Percentiles rank a stretch among this genome's conserved stretches.
Conservation (phyloP, 2,113 vertebrate species). For the Leuciscus idus region DNA sequence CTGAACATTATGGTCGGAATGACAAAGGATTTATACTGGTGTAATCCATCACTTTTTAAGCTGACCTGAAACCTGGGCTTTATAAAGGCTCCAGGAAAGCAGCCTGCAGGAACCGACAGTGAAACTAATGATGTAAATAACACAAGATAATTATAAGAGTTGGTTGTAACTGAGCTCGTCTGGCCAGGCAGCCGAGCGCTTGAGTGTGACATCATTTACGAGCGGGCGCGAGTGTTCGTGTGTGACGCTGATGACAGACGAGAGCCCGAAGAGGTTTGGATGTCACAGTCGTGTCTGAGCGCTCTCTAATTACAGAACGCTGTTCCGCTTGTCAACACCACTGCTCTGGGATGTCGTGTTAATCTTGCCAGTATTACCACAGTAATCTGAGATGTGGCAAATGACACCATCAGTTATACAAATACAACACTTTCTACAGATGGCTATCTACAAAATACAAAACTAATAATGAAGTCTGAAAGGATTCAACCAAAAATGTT, state of each 20-base stretch:
- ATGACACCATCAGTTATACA: not conserved
- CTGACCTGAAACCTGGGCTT: not conserved
- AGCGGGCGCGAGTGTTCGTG: not conserved
- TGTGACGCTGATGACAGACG: constrained; percentile 33
- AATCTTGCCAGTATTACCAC: constrained; percentile 19
- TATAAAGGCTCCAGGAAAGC: not conserved
- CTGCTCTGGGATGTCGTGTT: not conserved
- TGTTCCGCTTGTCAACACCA: constrained; percentile 36
- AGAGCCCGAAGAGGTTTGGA: constrained; percentile 19
- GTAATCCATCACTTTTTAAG: constrained; percentile 2
- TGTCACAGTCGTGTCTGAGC: not conserved
- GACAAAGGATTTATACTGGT: not conserved
- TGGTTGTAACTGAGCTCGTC: not conserved
- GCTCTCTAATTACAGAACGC: constrained; percentile 45
- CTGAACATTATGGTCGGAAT: not conserved
- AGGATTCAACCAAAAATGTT: not conserved
- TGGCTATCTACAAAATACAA: not conserved
- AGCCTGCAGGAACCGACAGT: too few species aligned
- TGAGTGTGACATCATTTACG: constrained; percentile 12
- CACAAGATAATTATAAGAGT: not conserved
- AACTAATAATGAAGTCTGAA: not conserved
- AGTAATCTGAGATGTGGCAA: constrained; percentile 32
- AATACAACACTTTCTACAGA: constrained; percentile 3
- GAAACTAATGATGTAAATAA: not conserved
- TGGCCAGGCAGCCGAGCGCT: not conserved